These are phyloP conservation scores for Pomatorhinus ruficollis DNA, from an alignment of 2,113 vertebrate genomes.

Conservation along the genomic window DNA sequence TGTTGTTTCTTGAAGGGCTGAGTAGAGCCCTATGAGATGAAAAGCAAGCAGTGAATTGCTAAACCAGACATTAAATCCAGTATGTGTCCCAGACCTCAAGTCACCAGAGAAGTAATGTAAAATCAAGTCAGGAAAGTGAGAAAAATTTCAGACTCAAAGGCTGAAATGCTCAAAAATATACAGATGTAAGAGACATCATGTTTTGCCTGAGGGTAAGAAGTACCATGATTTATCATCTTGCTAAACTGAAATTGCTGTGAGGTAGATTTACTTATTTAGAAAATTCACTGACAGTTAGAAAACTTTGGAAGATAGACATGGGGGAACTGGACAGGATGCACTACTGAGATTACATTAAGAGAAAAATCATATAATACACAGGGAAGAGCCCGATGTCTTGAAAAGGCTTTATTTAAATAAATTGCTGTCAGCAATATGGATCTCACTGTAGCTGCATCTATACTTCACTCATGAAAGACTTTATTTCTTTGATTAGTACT, in stretches of 20 bases:
- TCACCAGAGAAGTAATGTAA: background rate
- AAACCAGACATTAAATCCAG: background rate
- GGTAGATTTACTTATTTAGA: background rate
- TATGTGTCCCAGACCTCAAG: background rate
- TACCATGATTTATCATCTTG: background rate
- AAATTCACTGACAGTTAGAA: background rate
- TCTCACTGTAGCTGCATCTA: background rate
- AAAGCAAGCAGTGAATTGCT: background rate
- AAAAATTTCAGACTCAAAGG: background rate
- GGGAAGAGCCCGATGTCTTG: background rate
- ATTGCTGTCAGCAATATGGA: background rate
- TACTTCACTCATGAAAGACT: background rate
- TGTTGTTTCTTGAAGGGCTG: background rate
- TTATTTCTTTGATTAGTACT: background rate
- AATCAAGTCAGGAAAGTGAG: background rate
- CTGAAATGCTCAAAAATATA: background rate
- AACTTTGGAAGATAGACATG: background rate
- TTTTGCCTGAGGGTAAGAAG: background rate
- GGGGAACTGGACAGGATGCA: background rate
- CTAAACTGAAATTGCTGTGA: background rate
- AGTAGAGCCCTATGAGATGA: background rate
- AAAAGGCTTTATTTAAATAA: background rate
- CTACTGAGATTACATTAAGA: background rate
- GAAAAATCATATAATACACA: background rate
- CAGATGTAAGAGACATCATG: background rate